Conservation (phyloP, 2,113 vertebrate genomes). For the Tragelaphus strepsiceros region DNA sequence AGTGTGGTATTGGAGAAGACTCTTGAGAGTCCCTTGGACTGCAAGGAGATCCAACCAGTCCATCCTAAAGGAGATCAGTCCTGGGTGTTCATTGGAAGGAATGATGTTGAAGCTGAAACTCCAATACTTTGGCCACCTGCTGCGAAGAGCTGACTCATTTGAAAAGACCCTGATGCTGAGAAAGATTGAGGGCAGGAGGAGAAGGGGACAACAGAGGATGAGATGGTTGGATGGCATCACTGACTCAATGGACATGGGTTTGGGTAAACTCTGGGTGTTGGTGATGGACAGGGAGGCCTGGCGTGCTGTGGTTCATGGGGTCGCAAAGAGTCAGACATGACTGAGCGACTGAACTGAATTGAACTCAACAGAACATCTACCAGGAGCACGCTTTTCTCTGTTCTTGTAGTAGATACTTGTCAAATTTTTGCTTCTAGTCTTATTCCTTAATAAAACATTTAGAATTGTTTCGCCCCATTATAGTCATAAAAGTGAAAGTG, state of each 20-base stretch:
- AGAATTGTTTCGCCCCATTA: neutral
- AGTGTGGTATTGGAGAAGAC: neutral
- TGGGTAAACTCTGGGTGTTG: neutral
- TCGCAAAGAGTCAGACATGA: neutral
- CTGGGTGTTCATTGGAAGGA: neutral
- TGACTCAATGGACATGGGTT: neutral
- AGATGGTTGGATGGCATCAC: neutral
- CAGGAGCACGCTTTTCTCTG: neutral
- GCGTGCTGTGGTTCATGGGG: fast-evolving
- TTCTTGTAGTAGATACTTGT: neutral
- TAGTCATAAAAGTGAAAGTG: neutral
- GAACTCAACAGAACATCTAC: neutral
- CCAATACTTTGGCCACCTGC: neutral
- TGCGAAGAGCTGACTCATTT: neutral
- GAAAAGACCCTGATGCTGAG: neutral
- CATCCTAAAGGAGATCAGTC: neutral
- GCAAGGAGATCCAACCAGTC: neutral
- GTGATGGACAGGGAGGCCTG: neutral
- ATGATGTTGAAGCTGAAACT: neutral
- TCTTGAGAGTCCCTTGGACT: neutral
- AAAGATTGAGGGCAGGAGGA: neutral
- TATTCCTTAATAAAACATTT: neutral
- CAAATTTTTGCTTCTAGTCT: neutral
- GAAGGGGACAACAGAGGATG: neutral
- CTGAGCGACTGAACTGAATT: neutral